These are phyloP conservation scores for Zaprionus tsacasi DNA, from an alignment of 1,140 invertebrate genomes.

Conservation along the genomic window DNA sequence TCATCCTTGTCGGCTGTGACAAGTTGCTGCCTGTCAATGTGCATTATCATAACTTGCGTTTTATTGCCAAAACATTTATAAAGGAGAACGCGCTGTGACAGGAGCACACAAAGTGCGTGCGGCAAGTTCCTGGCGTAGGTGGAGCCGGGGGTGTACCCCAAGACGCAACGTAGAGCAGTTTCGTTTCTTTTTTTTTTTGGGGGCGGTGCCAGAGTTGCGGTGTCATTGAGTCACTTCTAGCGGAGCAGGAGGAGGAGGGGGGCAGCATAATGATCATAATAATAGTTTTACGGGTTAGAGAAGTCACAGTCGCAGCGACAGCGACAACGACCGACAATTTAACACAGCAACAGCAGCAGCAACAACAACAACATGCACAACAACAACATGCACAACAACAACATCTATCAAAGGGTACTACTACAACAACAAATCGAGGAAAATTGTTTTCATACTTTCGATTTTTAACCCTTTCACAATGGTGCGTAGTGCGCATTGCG, in stretches of 20 bases:
- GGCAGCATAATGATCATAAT: conserved; percentile 73
- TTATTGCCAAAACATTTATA: conserved; percentile 82
- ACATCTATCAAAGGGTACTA: not conserved
- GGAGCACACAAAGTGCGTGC: conserved; percentile 68
- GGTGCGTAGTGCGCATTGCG: conserved; percentile 53
- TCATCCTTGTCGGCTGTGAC: conserved; percentile 11
- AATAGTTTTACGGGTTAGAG: conserved; percentile 80
- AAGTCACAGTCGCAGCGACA: conserved; percentile 76
- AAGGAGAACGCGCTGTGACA: conserved; percentile 37
- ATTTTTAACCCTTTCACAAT: conserved; percentile 53
- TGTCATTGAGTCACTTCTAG: conserved; percentile 6
- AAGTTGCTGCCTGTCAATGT: conserved; percentile 67
- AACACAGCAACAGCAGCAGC: conserved; percentile 55
- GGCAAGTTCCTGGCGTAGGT: conserved; percentile 44
- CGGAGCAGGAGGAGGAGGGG: not conserved
- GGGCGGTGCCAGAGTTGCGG: conserved; percentile 38
- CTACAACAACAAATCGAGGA: conserved; percentile 52
- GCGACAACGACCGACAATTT: conserved; percentile 65
- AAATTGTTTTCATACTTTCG: conserved; percentile 73
- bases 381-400: conserved; percentile 48
- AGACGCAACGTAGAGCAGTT: not conserved
- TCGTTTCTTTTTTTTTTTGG: not conserved
- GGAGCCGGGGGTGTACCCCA: not conserved
- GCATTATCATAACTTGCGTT: conserved; percentile 79
- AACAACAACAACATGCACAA: conserved; percentile 50